Base-by-base conservation (phyloP, 2,113 vertebrate genomes). In the Nothoprocta pentlandii region DNA sequence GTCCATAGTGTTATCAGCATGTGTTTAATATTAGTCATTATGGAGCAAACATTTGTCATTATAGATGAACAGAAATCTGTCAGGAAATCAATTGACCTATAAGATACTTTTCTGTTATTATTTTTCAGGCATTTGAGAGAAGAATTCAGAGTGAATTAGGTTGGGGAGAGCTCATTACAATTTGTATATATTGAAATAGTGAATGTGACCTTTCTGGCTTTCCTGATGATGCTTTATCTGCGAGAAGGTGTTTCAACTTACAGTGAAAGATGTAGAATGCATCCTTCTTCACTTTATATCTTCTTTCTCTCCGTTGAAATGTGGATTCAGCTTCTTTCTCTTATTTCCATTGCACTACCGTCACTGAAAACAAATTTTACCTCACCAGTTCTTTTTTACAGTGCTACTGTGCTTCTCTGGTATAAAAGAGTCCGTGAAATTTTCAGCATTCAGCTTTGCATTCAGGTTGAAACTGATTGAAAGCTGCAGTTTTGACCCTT, bases 241-340 rank as follows among this genome's bases (percentile, higher is more conserved):
- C 34, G 56, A 53, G 11, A 47, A 10, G 32, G 11, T 80, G n/a
- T 71, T 47, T 94, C n/a, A 76, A 10, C 25, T 68, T 41, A 32
- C 0, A 81, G 8, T 32, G 39, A 79, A 87, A 79, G 32, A 47
- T 34, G 25, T 4, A 42, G n/a, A 88, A 70, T 12, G 41, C 53
- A 49, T 84, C 42, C 16, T 90, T 14, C 53, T 93, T 28, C n/a
- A 74, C 90, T 80, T 62, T 85, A 62, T 1, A 0, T 61, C 44
- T 32, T 66, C 39, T 79, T 80, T 85, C 58, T 83, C 91, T 93
- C 93, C 68, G 74, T 86, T 88, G 77, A 94, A 90, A 74, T 77
- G 77, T 6, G 15, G 10, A 86, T 93, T 66, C 85, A 86, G 44
- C 77, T 74, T 77, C 51, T 88, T 86, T 51, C 61, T 89, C 77